phyloP scores from a whole-genome alignment of 2,888 invertebrate genomes.

The Campoletis raptor region DNA sequence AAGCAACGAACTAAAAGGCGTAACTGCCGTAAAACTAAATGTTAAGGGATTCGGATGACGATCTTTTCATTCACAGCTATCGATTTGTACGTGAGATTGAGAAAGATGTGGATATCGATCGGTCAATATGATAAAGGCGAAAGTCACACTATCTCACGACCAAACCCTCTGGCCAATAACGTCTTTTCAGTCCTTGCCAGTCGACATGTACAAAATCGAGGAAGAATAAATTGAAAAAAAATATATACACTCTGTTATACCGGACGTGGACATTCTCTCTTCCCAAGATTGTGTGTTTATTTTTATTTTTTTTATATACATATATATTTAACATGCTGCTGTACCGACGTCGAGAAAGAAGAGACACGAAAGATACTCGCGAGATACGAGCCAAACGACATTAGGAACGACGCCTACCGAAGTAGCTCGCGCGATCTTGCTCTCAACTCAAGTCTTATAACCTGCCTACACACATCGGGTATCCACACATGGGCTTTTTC shows the following conservation, averaged over 20 bases:
- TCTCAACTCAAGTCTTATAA: slow-evolving; percentile 48
- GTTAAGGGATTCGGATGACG: background rate
- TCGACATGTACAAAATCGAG: slow-evolving; percentile 21
- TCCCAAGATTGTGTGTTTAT: background rate
- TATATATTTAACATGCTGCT: background rate
- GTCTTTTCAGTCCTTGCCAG: background rate
- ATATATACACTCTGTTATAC: slow-evolving; percentile 45
- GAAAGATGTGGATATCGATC: background rate
- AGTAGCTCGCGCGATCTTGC: slow-evolving; percentile 71
- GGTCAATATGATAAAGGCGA: background rate
- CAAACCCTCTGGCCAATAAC: background rate
- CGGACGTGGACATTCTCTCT: slow-evolving; percentile 47
- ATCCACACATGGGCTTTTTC: slow-evolving; percentile 11
- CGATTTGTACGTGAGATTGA: background rate
- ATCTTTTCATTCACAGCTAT: background rate
- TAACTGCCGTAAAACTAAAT: background rate
- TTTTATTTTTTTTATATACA: background rate
- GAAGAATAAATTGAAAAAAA: slow-evolving; percentile 38
- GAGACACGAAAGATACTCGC: slow-evolving; percentile 75
- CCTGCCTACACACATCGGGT: slow-evolving; percentile 39
- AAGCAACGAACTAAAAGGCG: background rate
- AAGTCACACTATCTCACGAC: background rate
- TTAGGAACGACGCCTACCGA: slow-evolving; percentile 78
- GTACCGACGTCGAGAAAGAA: slow-evolving; percentile 37
- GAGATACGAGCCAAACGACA: slow-evolving; percentile 79